Percentiles rank a stretch among this genome's conserved stretches.
These are phyloP conservation scores for Conomelus anceps DNA, from an alignment of 2,888 invertebrate species.

Conservation along the genomic window DNA sequence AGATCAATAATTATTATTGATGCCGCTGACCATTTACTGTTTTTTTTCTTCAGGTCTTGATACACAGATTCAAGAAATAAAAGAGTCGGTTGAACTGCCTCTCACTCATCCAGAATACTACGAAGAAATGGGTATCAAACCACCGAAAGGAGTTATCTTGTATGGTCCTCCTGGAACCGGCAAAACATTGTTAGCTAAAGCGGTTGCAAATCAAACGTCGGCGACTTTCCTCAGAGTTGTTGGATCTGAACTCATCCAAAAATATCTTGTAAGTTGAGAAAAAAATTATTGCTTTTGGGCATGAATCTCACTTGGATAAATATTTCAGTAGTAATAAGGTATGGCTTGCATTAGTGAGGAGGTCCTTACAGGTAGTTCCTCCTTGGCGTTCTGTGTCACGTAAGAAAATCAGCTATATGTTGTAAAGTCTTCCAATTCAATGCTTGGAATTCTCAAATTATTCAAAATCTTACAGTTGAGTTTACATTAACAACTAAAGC, in stretches of 20 bases:
- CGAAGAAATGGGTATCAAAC: constrained; percentile 99
- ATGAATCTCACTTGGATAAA: neutral
- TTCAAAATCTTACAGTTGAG: too few relatives aligned
- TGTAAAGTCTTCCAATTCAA: too few relatives aligned
- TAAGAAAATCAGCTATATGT: too few relatives aligned
- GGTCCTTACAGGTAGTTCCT: too few relatives aligned
- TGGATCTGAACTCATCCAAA: constrained; percentile 98
- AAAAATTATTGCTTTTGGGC: too few relatives aligned
- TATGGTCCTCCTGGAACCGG: constrained; percentile 98
- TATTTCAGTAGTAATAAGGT: too few relatives aligned
- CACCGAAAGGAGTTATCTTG: constrained; percentile 97
- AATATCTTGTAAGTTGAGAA: constrained; percentile 79
- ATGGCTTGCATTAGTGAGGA: too few relatives aligned
- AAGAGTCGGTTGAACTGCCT: constrained; percentile 97
- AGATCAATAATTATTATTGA: constrained; percentile 13
- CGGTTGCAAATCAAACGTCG: constrained; percentile 98
- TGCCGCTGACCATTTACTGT: too few relatives aligned
- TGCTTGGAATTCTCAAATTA: too few relatives aligned
- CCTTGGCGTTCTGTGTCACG: too few relatives aligned
- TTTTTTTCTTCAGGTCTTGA: constrained; percentile 57
- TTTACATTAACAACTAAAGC: too few relatives aligned
- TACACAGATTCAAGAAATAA: constrained; percentile 95
- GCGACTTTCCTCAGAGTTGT: constrained; percentile 98
- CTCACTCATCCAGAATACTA: constrained; percentile 99
- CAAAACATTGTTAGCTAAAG: constrained; percentile 95